phyloP scores from a whole-genome alignment of 2,888 invertebrate genomes.

The Cryptus viduatorius region DNA sequence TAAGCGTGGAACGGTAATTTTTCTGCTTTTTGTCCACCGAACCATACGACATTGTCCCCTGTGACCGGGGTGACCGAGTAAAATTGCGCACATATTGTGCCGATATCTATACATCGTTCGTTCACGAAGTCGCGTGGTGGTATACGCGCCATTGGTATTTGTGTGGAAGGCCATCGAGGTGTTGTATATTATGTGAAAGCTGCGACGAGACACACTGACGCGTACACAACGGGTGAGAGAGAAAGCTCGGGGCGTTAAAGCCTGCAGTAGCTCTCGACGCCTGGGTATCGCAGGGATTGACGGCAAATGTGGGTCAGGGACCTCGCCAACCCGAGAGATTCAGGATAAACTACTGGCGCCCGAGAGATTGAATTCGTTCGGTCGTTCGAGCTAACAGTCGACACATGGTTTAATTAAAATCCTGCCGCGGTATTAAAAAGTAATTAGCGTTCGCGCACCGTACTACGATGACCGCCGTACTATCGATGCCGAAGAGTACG shows the following conservation, averaged over 20 bases:
- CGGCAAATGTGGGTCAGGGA: slow-evolving; percentile 71
- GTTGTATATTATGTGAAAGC: slow-evolving; percentile 1
- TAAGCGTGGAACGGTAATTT: slow-evolving; percentile 15
- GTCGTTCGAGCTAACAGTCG: slow-evolving; percentile 53
- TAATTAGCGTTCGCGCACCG: slow-evolving; percentile 43
- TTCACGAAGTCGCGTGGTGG: neutral
- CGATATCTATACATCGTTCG: neutral
- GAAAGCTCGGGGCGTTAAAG: slow-evolving; percentile 20
- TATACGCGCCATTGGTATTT: slow-evolving; percentile 16
- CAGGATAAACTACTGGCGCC: slow-evolving; percentile 68
- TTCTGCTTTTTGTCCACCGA: slow-evolving; percentile 16
- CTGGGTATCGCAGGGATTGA: slow-evolving; percentile 50
- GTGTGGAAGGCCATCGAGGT: slow-evolving; percentile 3
- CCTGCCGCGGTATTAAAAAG: slow-evolving; percentile 60
- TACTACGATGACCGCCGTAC: slow-evolving; percentile 8
- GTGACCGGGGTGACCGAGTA: neutral
- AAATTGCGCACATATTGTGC: slow-evolving; percentile 4
- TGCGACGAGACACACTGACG: slow-evolving; percentile 14
- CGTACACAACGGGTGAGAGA: neutral
- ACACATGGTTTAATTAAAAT: slow-evolving; percentile 76
- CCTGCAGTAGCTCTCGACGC: slow-evolving; percentile 13
- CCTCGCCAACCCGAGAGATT: slow-evolving; percentile 27
- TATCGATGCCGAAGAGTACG: slow-evolving; percentile 3
- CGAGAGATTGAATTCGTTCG: slow-evolving; percentile 72
- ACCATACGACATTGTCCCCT: slow-evolving; percentile 1